Conservation (phyloP, 2,888 invertebrate genomes). For the Embidobia sp. region DNA sequence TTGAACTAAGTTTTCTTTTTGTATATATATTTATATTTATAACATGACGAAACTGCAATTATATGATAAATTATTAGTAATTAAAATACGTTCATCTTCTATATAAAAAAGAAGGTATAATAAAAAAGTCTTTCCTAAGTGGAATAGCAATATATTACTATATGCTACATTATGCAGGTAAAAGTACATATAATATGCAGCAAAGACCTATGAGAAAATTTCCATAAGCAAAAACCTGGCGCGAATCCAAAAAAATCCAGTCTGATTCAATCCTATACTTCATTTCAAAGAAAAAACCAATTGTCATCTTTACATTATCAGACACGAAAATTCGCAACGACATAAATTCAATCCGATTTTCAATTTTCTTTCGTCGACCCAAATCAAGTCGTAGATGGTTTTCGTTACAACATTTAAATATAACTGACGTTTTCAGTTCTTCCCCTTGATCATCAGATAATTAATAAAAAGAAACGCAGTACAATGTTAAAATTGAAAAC, state of each 20-base stretch:
- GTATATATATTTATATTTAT: too few relatives aligned
- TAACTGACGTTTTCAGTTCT: background rate
- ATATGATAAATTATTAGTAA: too few relatives aligned
- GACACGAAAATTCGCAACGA: conserved; percentile 31
- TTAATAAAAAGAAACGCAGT: conserved; percentile 35
- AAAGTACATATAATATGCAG: conserved; percentile 9
- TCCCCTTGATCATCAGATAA: background rate
- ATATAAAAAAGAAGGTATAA: background rate
- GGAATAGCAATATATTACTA: background rate
- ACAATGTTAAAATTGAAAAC: conserved; percentile 36
- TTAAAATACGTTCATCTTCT: too few relatives aligned
- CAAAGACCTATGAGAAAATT: conserved; percentile 13
- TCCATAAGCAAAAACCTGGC: conserved; percentile 45
- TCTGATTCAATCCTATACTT: conserved; percentile 41
- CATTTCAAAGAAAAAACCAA: conserved; percentile 44
- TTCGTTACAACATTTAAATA: conserved; percentile 20
- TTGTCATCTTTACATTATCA: conserved; percentile 50
- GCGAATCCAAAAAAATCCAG: conserved; percentile 33
- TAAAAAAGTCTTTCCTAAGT: background rate
- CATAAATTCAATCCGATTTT: conserved; percentile 40
- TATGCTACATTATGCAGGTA: conserved; percentile 20
- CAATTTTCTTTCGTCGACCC: conserved; percentile 45
- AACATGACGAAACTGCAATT: too few relatives aligned
- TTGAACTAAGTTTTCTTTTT: too few relatives aligned
- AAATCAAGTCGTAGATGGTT: conserved; percentile 43